phyloP scores from a whole-genome alignment of 1,140 invertebrate species.

The Drosophila azteca region DNA sequence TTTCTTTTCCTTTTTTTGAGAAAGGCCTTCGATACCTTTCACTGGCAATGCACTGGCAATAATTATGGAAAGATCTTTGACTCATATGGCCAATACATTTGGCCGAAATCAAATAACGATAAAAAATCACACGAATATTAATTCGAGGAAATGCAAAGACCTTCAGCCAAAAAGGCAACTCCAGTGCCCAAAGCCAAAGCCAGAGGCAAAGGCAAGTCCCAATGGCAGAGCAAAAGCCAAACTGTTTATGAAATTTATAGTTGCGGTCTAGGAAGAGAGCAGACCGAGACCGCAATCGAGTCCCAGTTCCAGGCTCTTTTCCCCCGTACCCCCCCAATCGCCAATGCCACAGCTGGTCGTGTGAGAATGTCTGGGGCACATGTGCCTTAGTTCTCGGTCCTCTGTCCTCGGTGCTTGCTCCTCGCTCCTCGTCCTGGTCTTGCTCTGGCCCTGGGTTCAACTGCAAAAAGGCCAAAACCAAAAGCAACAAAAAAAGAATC shows the following conservation, averaged over 20 bases:
- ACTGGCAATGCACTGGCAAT: conserved; percentile 31
- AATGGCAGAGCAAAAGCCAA: conserved; percentile 48
- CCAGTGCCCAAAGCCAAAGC: conserved; percentile 23
- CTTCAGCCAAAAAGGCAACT: conserved; percentile 45
- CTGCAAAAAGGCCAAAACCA: conserved; percentile 46
- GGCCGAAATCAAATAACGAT: conserved; percentile 79
- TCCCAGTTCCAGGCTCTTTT: conserved; percentile 11
- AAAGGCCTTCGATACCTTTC: conserved; percentile 1
- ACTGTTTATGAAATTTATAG: conserved; percentile 78
- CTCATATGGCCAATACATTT: conserved; percentile 52
- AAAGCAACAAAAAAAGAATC: conserved; percentile 49
- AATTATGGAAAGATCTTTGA: conserved; percentile 51
- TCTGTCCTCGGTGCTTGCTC: no score
- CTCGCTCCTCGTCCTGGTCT: conserved; percentile 18
- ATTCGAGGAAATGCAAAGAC: conserved; percentile 77
- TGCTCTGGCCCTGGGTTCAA: conserved; percentile 70
- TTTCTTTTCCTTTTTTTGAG: neutral
- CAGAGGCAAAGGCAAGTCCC: conserved; percentile 19
- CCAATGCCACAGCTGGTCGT: conserved; percentile 63
- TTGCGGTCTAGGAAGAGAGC: conserved; percentile 59
- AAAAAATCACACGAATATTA: conserved; percentile 83
- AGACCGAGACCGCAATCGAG: conserved; percentile 34
- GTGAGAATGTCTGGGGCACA: conserved; percentile 78
- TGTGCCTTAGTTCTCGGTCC: conserved; percentile 53
- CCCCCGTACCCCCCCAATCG: conserved; percentile 10